Evolutionary conservation across 2,888 invertebrate genomes (phyloP), one percentile per base, ranked within the genome.

Genomic region (Drosophila fungiperda): DNA sequence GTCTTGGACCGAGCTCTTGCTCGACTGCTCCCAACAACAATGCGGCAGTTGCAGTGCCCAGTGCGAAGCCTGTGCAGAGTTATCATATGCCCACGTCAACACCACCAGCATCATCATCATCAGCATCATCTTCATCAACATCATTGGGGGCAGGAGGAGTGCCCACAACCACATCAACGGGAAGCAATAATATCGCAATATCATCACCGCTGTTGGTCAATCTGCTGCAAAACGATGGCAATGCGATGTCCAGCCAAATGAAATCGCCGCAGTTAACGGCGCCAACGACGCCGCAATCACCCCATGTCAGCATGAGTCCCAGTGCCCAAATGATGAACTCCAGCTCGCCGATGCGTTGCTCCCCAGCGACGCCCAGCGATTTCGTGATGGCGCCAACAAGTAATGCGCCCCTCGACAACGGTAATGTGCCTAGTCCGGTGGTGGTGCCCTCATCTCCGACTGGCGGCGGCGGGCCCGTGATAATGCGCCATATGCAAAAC

Each of bases 181-280:
- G 88, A 63, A 79, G 82, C 54, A 91, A 91, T 70, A 94, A 95
- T 75, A 97, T 97, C 80, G 97, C 96, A 66, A 95, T 96, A 93
- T 97, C 96, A 79, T 98, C 98, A 91, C 98, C 98, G 29, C 94
- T 98, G 81, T 94, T 98, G 79, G 98, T 98, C 38, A 98, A 98
- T 93, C 94, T 98, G 82, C 94, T 98, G 86, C 98, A 98, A 94
- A 98, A 97, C 91, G 98, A 98, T 90, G 96, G 91, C 36, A 90
- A 90, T 66, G 76, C 84, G 48, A 78, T 78, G 71, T 80, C 85
- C 65, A 87, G 78, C 73, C 91, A 91, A 88, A 82, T 91, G 61
- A 90, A 90, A 81, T 87, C 92, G 54, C 85, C 89, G 1, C 90
- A 88, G 62, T 55, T 77, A 59, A 71, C 84, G 17, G 80, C 75